A percentile compares a stretch with the other conserved stretches of the same genome.
These are phyloP conservation scores for Zaprionus africanus DNA, from an alignment of 1,140 invertebrate genomes.

Conservation along the genomic window DNA sequence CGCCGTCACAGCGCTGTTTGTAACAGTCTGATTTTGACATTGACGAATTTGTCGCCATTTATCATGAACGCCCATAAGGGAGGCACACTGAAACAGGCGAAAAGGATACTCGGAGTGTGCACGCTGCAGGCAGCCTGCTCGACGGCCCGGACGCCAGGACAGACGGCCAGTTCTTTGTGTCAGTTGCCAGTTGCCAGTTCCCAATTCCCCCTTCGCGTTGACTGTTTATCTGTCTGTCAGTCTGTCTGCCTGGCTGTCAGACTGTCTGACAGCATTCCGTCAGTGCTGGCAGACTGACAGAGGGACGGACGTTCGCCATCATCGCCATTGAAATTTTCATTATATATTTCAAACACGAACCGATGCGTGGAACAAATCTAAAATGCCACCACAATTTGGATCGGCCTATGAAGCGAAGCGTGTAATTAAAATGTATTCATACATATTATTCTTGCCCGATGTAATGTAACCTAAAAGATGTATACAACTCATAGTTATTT, in stretches of 20 bases:
- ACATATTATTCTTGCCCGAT: constrained; percentile 21
- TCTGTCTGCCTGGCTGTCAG: constrained; percentile 5
- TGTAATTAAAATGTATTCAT: constrained; percentile 57
- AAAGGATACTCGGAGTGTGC: constrained; percentile 61
- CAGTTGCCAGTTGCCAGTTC: constrained; percentile 9
- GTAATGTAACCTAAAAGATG: constrained; percentile 20
- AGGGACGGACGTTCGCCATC: constrained; percentile 39
- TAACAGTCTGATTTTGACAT: constrained; percentile 81
- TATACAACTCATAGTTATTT: neutral
- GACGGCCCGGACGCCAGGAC: constrained; percentile 15
- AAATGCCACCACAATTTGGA: constrained; percentile 45
- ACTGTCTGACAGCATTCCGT: constrained; percentile 59
- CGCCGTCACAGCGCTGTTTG: constrained; percentile 53
- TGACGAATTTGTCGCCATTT: constrained; percentile 74
- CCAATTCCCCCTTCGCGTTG: neutral
- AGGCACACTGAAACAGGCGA: constrained; percentile 48
- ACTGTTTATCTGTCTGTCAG: neutral
- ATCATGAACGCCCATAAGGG: constrained; percentile 70
- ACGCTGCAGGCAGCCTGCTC: constrained; percentile 40
- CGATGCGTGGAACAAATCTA: constrained; percentile 59
- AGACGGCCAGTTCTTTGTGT: constrained; percentile 18
- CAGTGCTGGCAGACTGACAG: constrained; percentile 30
- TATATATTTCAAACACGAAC: constrained; percentile 54
- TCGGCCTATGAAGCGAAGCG: constrained; percentile 47
- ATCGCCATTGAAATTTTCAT: constrained; percentile 60